A percentile compares a stretch with the other conserved stretches of the same genome.
Evolutionary conservation across 1,140 invertebrate species (phyloP).

Genomic region (Papilio polytes): DNA sequence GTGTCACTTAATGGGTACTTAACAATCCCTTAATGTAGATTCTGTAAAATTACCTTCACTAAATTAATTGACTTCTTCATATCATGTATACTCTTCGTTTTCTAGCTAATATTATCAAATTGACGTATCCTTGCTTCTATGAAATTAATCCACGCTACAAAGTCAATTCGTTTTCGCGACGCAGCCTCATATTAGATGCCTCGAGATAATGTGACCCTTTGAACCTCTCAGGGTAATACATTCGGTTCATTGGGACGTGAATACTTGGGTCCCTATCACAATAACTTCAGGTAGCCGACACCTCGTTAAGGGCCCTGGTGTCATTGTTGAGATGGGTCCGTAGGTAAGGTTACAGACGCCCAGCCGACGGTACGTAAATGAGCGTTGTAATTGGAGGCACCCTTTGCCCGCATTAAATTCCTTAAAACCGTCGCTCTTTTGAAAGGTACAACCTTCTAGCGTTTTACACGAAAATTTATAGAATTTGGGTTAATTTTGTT

Average conservation of each 20-base stretch:
- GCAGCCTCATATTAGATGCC: slow-evolving; percentile 17
- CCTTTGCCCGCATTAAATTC: slow-evolving; percentile 36
- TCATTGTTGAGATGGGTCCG: slow-evolving; percentile 68
- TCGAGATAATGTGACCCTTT: slow-evolving; percentile 45
- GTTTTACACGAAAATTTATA: slow-evolving; percentile 27
- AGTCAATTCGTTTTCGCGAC: slow-evolving; percentile 29
- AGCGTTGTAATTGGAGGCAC: slow-evolving; percentile 40
- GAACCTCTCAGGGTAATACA: slow-evolving; percentile 46
- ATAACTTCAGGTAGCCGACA: slow-evolving; percentile 75
- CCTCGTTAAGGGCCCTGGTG: slow-evolving; percentile 72
- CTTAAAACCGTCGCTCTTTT: slow-evolving; percentile 30
- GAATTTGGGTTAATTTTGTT: slow-evolving; percentile 17
- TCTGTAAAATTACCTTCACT: too few species aligned
- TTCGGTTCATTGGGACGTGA: slow-evolving; percentile 68
- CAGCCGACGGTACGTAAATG: slow-evolving; percentile 58
- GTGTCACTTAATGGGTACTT: too few species aligned
- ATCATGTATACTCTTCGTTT: neutral
- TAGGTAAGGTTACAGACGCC: slow-evolving; percentile 64
- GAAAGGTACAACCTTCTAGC: slow-evolving; percentile 18
- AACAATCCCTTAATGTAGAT: too few species aligned
- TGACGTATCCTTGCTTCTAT: neutral
- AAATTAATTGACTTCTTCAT: too few species aligned
- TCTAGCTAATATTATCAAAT: neutral
- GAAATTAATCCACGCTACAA: slow-evolving; percentile 23
- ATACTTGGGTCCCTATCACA: slow-evolving; percentile 69